A percentile compares a stretch with the other conserved stretches of the same genome.
Evolutionary conservation across 2,113 vertebrate genomes (phyloP).

Genomic region (Mola mola): DNA sequence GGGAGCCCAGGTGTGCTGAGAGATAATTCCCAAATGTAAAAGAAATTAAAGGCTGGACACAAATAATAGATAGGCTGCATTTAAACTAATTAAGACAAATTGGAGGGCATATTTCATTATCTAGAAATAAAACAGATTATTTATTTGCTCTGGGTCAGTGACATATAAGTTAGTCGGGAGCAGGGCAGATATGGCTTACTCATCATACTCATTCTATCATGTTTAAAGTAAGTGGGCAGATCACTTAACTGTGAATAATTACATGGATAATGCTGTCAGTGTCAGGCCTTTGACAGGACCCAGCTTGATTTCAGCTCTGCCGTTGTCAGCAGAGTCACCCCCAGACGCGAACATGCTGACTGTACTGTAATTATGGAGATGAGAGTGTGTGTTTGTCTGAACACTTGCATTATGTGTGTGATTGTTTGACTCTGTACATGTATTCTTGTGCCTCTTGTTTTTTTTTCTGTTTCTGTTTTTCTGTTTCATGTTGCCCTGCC

Average conservation of each 20-base stretch:
- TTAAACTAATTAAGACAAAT: conserved; percentile 49
- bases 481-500: conserved; percentile 28
- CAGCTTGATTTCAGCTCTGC: conserved; percentile 66
- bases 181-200: conserved; percentile 33
- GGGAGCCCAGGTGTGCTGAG: conserved; percentile 46
- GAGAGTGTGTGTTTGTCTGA: conserved; percentile 56
- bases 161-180: conserved; percentile 34
- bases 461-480: conserved; percentile 30
- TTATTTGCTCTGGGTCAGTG: conserved; percentile 15
- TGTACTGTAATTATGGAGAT: conserved; percentile 78
- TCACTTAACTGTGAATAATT: conserved; percentile 76
- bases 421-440: conserved; percentile 12
- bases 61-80: conserved; percentile 39
- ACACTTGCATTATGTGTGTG: too few relatives aligned
- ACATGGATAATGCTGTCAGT: conserved; percentile 74
- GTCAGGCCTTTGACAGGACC: conserved; percentile 73
- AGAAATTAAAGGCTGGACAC: conserved; percentile 27
- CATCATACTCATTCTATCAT: conserved; percentile 62
- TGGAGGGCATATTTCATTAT: conserved; percentile 5
- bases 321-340: conserved; percentile 76
- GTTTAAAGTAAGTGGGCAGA: conserved; percentile 67
- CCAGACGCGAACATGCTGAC: conserved; percentile 72
- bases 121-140: neutral
- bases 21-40: conserved; percentile 36
- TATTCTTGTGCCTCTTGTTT: conserved; percentile 20